Evolutionary conservation across 64 coral and sea anemone genomes (phyloP).

Genomic region (Acropora yongei): DNA sequence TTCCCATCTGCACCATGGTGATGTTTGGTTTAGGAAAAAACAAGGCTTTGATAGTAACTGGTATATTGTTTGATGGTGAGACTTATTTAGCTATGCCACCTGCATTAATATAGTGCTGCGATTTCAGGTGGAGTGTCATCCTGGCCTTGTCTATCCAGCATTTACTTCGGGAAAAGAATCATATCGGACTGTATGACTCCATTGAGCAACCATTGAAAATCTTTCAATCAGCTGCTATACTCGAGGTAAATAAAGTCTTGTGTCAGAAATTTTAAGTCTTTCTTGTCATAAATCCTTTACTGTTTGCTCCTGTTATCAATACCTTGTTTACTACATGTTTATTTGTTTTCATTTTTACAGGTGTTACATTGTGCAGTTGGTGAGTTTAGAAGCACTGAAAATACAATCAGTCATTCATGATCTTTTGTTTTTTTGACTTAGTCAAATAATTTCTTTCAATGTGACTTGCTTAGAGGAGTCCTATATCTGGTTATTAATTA

Average conservation of each 20-base stretch:
- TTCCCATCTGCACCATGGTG: too few relatives aligned
- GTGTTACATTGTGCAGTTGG: constrained; percentile 89
- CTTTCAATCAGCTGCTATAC: constrained; percentile 89
- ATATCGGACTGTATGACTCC: constrained; percentile 67
- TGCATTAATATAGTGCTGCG: not conserved
- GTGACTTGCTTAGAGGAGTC: too few relatives aligned
- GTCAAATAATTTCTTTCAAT: too few relatives aligned
- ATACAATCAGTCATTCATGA: not conserved
- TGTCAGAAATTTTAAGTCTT: not conserved
- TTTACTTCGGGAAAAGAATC: constrained; percentile 23
- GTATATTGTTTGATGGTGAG: too few relatives aligned
- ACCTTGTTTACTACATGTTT: not conserved
- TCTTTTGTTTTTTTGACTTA: too few relatives aligned
- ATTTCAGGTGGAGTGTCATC: constrained; percentile 73
- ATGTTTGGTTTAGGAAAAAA: too few relatives aligned
- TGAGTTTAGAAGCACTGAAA: constrained; percentile 12
- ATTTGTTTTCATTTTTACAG: constrained; percentile 40
- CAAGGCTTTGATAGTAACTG: too few relatives aligned
- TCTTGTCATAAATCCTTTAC: too few relatives aligned
- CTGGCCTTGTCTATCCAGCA: constrained; percentile 65
- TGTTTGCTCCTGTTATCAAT: not conserved
- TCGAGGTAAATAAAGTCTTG: constrained; percentile 50
- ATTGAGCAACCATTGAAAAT: constrained; percentile 67
- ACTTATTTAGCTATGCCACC: too few relatives aligned
- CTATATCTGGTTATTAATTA: too few relatives aligned